Conservation (phyloP, 2,797 vertebrate species). For the Megaceryle alcyon region DNA sequence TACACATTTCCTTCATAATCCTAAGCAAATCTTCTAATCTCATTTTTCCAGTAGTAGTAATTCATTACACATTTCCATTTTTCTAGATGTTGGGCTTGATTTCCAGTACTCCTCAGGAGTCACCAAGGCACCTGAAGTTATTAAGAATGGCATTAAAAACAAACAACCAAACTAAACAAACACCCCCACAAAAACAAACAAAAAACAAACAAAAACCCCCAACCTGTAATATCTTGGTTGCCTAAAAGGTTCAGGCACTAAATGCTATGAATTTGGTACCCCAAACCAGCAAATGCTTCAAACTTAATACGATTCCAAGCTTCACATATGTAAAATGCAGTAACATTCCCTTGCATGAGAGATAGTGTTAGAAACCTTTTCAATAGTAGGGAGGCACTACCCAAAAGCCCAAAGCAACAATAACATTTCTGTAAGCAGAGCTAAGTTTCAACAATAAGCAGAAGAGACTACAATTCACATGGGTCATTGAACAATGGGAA, state of each 20-base stretch:
- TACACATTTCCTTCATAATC: not conserved
- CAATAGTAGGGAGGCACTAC: not conserved
- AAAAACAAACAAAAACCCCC: too few species aligned
- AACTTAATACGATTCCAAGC: not conserved
- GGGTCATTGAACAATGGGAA: not conserved
- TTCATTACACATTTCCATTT: not conserved
- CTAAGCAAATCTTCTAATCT: not conserved
- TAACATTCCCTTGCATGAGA: not conserved
- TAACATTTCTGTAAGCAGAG: not conserved
- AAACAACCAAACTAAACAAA: too few species aligned
- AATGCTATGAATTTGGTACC: not conserved
- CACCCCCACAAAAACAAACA: too few species aligned
- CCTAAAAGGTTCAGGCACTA: not conserved
- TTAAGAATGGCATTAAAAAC: not conserved
- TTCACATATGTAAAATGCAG: not conserved
- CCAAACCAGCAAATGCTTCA: not conserved
- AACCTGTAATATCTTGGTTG: not conserved
- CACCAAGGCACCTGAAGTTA: not conserved
- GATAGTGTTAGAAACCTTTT: not conserved
- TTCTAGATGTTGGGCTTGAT: not conserved
- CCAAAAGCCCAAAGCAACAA: not conserved
- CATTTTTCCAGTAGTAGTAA: not conserved
- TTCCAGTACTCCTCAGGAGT: not conserved
- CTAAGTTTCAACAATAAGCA: slow-evolving; percentile 1
- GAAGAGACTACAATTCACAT: not conserved